Evolutionary conservation across 2,797 vertebrate genomes (phyloP).

Genomic region (Enoplosus armatus): DNA sequence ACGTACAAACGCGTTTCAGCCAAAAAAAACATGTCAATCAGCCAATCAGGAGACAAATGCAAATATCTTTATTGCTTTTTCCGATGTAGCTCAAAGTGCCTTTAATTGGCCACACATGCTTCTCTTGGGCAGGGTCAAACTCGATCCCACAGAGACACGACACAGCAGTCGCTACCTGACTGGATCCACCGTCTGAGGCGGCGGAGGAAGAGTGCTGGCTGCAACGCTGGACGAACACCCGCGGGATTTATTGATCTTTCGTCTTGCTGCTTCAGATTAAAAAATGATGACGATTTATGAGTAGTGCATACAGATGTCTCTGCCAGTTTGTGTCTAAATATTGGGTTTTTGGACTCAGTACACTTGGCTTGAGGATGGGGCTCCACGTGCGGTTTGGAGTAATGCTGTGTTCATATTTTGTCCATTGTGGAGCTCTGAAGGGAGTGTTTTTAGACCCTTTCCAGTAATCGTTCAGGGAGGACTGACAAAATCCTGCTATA

Average conservation of each 20-base stretch:
- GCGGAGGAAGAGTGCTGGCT: not conserved
- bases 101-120: too few relatives aligned
- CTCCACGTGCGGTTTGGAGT: not conserved
- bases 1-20: not conserved
- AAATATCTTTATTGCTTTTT: not conserved
- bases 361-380: not conserved
- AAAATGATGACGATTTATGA: not conserved
- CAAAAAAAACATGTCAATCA: not conserved
- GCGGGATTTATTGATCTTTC: not conserved
- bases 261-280: not conserved
- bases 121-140: not conserved
- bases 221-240: not conserved
- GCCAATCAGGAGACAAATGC: not conserved
- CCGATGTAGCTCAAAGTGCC: not conserved
- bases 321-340: too few relatives aligned
- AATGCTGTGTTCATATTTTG: not conserved
- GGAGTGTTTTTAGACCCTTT: not conserved
- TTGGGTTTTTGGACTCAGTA: not conserved
- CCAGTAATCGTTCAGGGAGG: not conserved
- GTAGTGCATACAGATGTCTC: too few relatives aligned
- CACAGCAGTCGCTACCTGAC: not conserved
- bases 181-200: not conserved
- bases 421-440: not conserved
- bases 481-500: not conserved
- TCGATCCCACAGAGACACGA: not conserved